These are phyloP conservation scores for Riparia riparia DNA, from an alignment of 2,113 vertebrate species.

Conservation along the genomic window DNA sequence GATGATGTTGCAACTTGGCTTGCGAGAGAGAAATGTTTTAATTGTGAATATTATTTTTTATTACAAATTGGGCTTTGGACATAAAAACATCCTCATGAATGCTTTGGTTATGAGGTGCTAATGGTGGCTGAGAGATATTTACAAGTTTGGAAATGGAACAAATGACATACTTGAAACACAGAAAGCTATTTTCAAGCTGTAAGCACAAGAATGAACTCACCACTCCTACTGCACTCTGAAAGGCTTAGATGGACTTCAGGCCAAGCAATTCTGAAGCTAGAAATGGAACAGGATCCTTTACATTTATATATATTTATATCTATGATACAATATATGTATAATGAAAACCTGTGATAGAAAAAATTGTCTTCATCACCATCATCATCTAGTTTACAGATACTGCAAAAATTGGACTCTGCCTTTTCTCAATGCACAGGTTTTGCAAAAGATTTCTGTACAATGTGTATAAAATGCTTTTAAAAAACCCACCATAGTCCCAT, in stretches of 20 bases:
- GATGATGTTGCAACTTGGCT: constrained; percentile 49
- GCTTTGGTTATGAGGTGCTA: constrained; percentile 50
- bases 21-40: constrained; percentile 57
- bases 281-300: constrained; percentile 56
- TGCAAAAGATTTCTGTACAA: constrained; percentile 82
- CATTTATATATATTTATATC: constrained; percentile 64
- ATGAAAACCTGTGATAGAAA: constrained; percentile 75
- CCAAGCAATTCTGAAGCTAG: constrained; percentile 63
- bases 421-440: constrained; percentile 77
- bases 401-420: constrained; percentile 69
- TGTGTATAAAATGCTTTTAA: constrained; percentile 78
- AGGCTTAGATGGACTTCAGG: constrained; percentile 64
- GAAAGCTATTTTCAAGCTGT: constrained; percentile 23
- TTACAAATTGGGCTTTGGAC: constrained; percentile 65
- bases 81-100: constrained; percentile 62
- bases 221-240: constrained; percentile 58
- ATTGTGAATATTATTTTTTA: constrained; percentile 28
- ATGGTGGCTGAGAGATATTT: background rate
- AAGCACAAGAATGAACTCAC: constrained; percentile 61
- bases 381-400: constrained; percentile 70
- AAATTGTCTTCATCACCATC: constrained; percentile 54
- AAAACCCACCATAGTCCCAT: constrained; percentile 71
- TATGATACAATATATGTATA: constrained; percentile 70
- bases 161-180: constrained; percentile 35
- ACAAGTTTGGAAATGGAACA: constrained; percentile 50